phyloP scores from a whole-genome alignment of 1,140 invertebrate species.

The Monomorium pharaonis region DNA sequence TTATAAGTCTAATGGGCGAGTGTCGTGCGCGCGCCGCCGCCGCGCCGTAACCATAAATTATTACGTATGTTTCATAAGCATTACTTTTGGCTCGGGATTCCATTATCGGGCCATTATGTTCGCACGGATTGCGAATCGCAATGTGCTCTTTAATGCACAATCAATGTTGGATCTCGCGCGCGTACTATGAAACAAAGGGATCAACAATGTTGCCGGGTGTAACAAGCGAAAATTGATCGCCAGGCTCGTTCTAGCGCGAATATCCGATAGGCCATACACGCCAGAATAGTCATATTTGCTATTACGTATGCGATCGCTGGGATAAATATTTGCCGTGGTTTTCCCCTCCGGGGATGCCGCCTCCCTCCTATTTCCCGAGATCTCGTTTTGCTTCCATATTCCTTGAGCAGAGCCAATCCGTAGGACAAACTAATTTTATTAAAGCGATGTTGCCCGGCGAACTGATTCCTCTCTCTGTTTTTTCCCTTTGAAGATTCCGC shows the following conservation, averaged over 20 bases:
- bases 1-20: neutral
- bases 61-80: slow-evolving; percentile 3
- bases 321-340: slow-evolving; percentile 49
- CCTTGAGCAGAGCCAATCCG: slow-evolving; percentile 54
- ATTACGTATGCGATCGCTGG: slow-evolving; percentile 31
- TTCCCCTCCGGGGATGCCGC: neutral
- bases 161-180: slow-evolving; percentile 37
- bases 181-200: slow-evolving; percentile 31
- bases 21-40: neutral
- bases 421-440: slow-evolving; percentile 79
- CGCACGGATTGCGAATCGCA: slow-evolving; percentile 25
- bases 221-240: slow-evolving; percentile 44
- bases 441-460: slow-evolving; percentile 70
- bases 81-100: slow-evolving; percentile 7
- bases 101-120: slow-evolving; percentile 39
- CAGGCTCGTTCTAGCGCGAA: slow-evolving; percentile 14
- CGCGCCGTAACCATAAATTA: slow-evolving; percentile 16
- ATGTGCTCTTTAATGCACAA: slow-evolving; percentile 26
- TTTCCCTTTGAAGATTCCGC: slow-evolving; percentile 19
- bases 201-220: slow-evolving; percentile 19
- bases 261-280: slow-evolving; percentile 11
- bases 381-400: neutral
- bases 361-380: neutral
- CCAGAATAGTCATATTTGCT: slow-evolving; percentile 50
- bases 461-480: slow-evolving; percentile 48